Percentiles rank a stretch among this genome's conserved stretches.
Conservation (phyloP, 2,797 vertebrate genomes). For the Pampus argenteus region DNA sequence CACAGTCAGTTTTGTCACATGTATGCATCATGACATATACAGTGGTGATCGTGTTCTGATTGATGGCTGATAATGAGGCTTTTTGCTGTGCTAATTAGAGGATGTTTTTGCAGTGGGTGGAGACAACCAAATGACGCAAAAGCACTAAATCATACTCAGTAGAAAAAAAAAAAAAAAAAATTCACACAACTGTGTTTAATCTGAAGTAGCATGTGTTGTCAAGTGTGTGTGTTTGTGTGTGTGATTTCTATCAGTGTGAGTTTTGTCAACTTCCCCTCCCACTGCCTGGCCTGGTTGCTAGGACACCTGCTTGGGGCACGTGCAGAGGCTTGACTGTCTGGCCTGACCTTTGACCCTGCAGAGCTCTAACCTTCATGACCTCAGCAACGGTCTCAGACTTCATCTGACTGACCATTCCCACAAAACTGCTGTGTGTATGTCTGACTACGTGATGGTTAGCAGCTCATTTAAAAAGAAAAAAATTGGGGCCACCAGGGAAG, state of each 20-base stretch:
- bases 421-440: conserved; percentile 11
- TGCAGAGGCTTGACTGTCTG: conserved; percentile 55
- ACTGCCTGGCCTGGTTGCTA: conserved; percentile 64
- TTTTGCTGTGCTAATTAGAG: conserved; percentile 52
- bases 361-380: conserved; percentile 54
- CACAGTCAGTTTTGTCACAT: not conserved
- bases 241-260: conserved; percentile 4
- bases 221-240: not conserved
- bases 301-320: conserved; percentile 71
- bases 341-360: conserved; percentile 64
- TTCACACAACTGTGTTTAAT: conserved; percentile 41
- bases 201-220: conserved; percentile 20
- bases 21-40: not conserved
- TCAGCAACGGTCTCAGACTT: conserved; percentile 56
- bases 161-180: too few species aligned
- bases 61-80: conserved; percentile 16
- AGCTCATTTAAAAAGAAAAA: too few species aligned
- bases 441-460: not conserved
- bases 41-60: conserved; percentile 9
- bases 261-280: conserved; percentile 26
- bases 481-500: conserved; percentile 10
- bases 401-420: conserved; percentile 56
- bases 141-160: conserved; percentile 33
- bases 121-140: conserved; percentile 41
- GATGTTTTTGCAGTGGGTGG: conserved; percentile 27